Evolutionary conservation across 2,797 vertebrate species (phyloP).

Genomic region (Leuciscus waleckii): DNA sequence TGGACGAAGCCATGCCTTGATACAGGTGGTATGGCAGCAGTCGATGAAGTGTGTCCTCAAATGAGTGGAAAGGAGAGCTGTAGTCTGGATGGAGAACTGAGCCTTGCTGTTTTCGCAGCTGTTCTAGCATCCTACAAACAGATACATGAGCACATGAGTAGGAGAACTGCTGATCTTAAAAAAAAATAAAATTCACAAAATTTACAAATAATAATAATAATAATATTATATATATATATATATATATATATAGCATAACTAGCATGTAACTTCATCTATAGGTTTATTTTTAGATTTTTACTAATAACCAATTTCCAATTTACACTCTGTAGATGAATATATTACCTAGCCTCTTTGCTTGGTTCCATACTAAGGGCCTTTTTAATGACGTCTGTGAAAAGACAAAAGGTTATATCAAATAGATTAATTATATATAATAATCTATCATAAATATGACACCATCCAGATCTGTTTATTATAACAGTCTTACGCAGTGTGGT

Average conservation of each 20-base stretch:
- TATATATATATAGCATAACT: neutral
- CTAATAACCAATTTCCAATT: neutral
- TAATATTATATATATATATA: too few species aligned
- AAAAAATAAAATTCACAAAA: neutral
- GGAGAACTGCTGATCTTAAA: neutral
- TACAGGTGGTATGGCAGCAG: conserved; percentile 95
- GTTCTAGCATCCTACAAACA: conserved; percentile 87
- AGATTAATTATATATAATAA: neutral
- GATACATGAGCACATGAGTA: neutral
- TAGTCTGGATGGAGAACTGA: conserved; percentile 91
- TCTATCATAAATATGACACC: neutral
- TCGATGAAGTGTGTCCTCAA: conserved; percentile 86
- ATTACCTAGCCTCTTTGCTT: conserved; percentile 93
- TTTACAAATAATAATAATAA: too few species aligned
- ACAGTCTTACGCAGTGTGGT: neutral
- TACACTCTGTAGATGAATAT: neutral
- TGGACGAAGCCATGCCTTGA: conserved; percentile 88
- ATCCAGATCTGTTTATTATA: neutral
- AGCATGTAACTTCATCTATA: neutral
- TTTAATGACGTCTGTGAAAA: conserved; percentile 80
- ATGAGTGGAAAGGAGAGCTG: conserved; percentile 86
- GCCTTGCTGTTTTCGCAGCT: conserved; percentile 92
- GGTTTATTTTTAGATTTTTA: neutral
- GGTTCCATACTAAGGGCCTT: conserved; percentile 85
- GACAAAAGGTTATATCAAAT: conserved; percentile 5